Evolutionary conservation across 2,113 vertebrate genomes (phyloP).

Genomic region (Stictonetta naevosa): DNA sequence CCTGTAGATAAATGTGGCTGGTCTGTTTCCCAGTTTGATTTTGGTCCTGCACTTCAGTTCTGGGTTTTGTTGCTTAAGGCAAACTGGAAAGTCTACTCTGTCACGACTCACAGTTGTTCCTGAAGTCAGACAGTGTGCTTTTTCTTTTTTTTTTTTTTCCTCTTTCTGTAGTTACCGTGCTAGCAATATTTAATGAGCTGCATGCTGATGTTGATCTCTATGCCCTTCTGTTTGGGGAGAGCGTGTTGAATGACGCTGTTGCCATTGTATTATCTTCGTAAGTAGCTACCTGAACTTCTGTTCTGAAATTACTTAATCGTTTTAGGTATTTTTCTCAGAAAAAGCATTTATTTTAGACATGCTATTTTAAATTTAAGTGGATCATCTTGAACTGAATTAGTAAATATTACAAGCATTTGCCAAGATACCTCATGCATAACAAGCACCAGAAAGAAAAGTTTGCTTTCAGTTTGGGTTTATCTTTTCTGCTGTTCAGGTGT

Average conservation of each 20-base stretch:
- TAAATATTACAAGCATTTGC: not conserved
- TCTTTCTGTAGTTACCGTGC: conserved; percentile 86
- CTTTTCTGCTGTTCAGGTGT: not conserved
- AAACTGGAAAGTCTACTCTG: not conserved
- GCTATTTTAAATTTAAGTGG: not conserved
- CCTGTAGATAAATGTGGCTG: not conserved
- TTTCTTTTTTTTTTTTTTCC: not conserved
- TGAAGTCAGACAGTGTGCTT: not conserved
- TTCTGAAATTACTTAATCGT: not conserved
- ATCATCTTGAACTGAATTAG: not conserved
- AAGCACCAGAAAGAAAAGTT: not conserved
- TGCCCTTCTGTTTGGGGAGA: conserved; percentile 97
- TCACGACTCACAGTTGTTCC: fast-evolving
- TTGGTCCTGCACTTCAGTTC: not conserved
- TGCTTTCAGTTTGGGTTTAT: not conserved
- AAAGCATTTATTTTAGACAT: not conserved
- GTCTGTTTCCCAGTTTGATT: not conserved
- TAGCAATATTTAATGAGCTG: conserved; percentile 98
- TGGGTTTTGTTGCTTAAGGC: not conserved
- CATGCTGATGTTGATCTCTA: conserved; percentile 97
- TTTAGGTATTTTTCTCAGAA: not conserved
- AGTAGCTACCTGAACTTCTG: conserved; percentile 66
- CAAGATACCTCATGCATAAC: not conserved
- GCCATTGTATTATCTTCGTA: conserved; percentile 97
- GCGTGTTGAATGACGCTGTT: conserved; percentile 96